Evolutionary conservation across 2,888 invertebrate genomes (phyloP), one percentile per base, ranked within the genome.

Genomic region (Drosophila kanekoi): DNA sequence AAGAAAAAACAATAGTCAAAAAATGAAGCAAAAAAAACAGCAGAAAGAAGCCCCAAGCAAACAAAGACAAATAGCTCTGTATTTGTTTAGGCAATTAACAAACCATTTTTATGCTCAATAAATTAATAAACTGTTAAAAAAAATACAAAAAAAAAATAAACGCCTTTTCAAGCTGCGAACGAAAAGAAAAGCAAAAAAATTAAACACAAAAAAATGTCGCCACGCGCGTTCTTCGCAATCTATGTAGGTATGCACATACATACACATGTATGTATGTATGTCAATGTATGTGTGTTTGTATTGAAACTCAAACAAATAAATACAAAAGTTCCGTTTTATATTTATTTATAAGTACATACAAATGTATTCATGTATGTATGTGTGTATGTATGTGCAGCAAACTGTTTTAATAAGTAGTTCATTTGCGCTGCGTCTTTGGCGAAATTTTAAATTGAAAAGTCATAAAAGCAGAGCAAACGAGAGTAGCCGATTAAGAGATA

Each of bases 101-200:
- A 59, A 63, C 54, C 51, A 74, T 63, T 74, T 72, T 73, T 49
- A 72, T 73, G 74, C 74, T 54, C 75, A 72, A 74, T 72, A 68
- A 74, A 73, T 74, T 73, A 69, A 64, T 69, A 74, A 74, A 73
- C 54, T 62, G 58, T 51, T 47, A 10, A 47, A 53, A 72, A 35
- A 40, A 56, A 11, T 1, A 18, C n/a, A n/a, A n/a, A n/a, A n/a
- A n/a, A n/a, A n/a, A 37, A 28, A 28, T 6, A 2, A 62, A 41
- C n/a, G 6, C 8, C 35, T 57, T 53, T 61, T 67, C 66, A 57
- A 52, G 59, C 72, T 72, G 52, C 43, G 16, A 10, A 4, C 23
- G 6, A 58, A 33, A 47, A 37, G 32, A 33, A 2, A 37, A n/a
- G 3, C 49, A 33, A 51, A 38, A 38, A 47, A 53, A 49, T 6